Conservation (phyloP, 1,140 invertebrate species). For the Ridgeia piscesae region DNA sequence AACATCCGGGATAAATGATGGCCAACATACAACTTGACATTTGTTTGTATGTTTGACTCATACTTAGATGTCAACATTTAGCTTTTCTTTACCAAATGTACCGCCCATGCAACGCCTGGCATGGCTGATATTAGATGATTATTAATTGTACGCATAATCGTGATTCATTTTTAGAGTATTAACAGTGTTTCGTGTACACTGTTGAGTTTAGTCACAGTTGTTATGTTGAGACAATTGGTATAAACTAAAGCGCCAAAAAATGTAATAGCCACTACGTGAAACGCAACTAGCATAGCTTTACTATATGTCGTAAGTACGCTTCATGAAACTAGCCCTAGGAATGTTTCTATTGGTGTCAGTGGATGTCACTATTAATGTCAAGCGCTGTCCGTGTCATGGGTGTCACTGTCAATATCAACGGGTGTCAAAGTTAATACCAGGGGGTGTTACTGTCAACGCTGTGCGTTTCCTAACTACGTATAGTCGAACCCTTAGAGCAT, state of each 20-base stretch:
- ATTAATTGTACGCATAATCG: background rate
- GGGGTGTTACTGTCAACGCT: background rate
- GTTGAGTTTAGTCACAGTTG: background rate
- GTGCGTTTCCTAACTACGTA: background rate
- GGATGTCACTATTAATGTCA: background rate
- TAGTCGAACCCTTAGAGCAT: background rate
- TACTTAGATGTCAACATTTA: background rate
- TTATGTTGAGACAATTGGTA: background rate
- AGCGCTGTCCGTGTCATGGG: background rate
- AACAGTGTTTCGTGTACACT: background rate
- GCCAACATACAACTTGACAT: background rate
- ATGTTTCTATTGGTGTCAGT: background rate
- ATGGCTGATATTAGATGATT: too few species aligned
- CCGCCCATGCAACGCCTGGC: background rate
- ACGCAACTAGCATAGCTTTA: too few species aligned
- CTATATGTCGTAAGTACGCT: too few species aligned
- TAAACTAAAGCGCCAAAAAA: too few species aligned
- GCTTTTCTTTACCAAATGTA: background rate
- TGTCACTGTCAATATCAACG: background rate
- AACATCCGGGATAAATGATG: background rate
- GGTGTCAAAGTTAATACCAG: background rate
- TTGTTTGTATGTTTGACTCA: background rate
- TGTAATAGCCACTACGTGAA: too few species aligned
- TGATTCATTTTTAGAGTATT: background rate
- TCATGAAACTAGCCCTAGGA: too few species aligned